phyloP scores from a whole-genome alignment of 2,113 vertebrate species.

The Neodontobutis hainanensis region DNA sequence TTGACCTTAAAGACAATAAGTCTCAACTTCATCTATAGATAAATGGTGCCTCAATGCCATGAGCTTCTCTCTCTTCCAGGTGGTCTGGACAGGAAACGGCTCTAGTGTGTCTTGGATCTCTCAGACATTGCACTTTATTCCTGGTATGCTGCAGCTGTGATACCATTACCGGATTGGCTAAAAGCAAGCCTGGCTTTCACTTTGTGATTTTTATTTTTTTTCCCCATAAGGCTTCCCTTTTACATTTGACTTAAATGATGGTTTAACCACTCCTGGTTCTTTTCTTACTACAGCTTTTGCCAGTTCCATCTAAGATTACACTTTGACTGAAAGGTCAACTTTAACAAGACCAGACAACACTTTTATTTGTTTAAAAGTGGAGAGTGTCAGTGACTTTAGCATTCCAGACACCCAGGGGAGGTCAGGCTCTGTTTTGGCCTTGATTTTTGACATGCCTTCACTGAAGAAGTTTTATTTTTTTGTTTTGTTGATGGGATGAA shows the following conservation, averaged over 20 bases:
- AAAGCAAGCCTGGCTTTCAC: constrained; percentile 8
- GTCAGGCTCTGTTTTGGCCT: constrained; percentile 17
- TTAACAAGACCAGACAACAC: constrained; percentile 27
- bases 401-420: constrained; percentile 35
- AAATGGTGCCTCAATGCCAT: constrained; percentile 45
- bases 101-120: constrained; percentile 55
- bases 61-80: constrained; percentile 48
- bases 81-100: constrained; percentile 68
- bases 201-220: constrained; percentile 7
- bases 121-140: constrained; percentile 29
- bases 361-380: constrained; percentile 33
- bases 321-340: constrained; percentile 24
- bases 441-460: constrained; percentile 1
- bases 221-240: neutral
- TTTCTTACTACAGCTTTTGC: constrained; percentile 9
- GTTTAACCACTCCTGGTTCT: neutral
- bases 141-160: constrained; percentile 48
- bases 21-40: constrained; percentile 49
- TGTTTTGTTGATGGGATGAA: constrained; percentile 29
- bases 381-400: constrained; percentile 30
- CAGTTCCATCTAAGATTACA: constrained; percentile 29
- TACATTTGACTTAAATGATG: neutral
- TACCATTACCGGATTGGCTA: constrained; percentile 38
- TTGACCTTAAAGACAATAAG: constrained; percentile 66
- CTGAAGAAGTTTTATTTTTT: neutral